Base-by-base conservation (phyloP, 2,113 vertebrate genomes). In the Microtus pennsylvanicus region DNA sequence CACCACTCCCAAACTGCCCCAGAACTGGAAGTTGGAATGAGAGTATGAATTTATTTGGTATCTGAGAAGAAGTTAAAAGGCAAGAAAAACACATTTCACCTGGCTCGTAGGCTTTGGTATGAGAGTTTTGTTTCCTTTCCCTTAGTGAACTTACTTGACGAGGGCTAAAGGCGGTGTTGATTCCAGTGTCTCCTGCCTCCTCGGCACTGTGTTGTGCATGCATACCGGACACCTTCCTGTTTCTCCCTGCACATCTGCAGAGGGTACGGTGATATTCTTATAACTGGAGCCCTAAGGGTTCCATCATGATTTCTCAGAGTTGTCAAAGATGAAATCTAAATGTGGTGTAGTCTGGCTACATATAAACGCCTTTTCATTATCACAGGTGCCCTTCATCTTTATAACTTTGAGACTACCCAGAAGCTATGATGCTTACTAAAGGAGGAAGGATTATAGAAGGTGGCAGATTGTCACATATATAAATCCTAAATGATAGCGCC, bases 61-160 rank as follows among this genome's bases (percentile, higher is more conserved):
- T 17, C 42, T 65, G 45, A 93, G 52, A 90, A 38, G 90, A 95
- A 76, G 35, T 58, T 50, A 65, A 47, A 7, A 69, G 75, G 7
- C 9, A 90, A 35, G 75, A 69, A 87, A 95, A 95, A 74, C 78
- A 93, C 92, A 81, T 72, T 88, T 78, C 52, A 77, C 55, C 58
- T 81, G 28, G 83, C 89, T 93, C 42, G 38, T 42, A 47, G 58
- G 10, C 42, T 83, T 13, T 78, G 12, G 21, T 47, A 14, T 12
- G 70, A 94, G 61, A 42, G 9, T 63, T 58, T 22, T 70, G 9
- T 61, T 50, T 30, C 24, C 1, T 75, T 76, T 33, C 65, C 76
- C 52, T 82, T 47, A 77, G 24, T 88, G 4, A 26, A 77, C 21
- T 75, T 67, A 67, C 3, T 93, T 28, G 5, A 0, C 65, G 78